Evolutionary conservation across 2,113 vertebrate genomes (phyloP).

Genomic region (Microtus oregoni): DNA sequence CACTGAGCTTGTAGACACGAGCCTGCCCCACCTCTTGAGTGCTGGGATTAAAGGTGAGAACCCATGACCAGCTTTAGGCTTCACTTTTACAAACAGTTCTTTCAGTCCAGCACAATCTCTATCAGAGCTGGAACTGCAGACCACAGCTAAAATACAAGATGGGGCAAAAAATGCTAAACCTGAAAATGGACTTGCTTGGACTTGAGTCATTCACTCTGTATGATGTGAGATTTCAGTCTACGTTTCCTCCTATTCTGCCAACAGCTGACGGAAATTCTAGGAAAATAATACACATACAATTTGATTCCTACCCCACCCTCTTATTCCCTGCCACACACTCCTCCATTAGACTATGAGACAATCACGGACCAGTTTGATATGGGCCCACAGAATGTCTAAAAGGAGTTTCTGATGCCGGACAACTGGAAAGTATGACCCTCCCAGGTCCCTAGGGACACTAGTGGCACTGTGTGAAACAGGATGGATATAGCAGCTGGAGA

Average conservation of each 20-base stretch:
- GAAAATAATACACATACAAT: constrained; percentile 53
- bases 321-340: neutral
- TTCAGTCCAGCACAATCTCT: constrained; percentile 20
- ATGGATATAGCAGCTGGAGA: neutral
- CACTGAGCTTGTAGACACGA: neutral
- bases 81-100: constrained; percentile 21
- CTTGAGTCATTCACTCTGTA: constrained; percentile 26
- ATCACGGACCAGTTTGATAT: neutral
- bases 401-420: neutral
- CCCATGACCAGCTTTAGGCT: neutral
- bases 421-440: neutral
- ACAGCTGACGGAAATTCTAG: constrained; percentile 38
- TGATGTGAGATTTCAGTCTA: constrained; percentile 49
- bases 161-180: neutral
- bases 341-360: neutral
- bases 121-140: constrained; percentile 25
- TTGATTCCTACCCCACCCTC: neutral
- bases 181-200: constrained; percentile 31
- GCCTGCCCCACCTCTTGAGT: neutral
- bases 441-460: neutral
- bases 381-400: neutral
- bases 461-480: neutral
- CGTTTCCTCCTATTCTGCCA: constrained; percentile 69
- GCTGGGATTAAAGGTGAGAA: neutral
- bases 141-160: constrained; percentile 31